Evolutionary conservation across 2,888 invertebrate genomes (phyloP), one percentile per base, ranked within the genome.

Genomic region (Ormia ochracea): DNA sequence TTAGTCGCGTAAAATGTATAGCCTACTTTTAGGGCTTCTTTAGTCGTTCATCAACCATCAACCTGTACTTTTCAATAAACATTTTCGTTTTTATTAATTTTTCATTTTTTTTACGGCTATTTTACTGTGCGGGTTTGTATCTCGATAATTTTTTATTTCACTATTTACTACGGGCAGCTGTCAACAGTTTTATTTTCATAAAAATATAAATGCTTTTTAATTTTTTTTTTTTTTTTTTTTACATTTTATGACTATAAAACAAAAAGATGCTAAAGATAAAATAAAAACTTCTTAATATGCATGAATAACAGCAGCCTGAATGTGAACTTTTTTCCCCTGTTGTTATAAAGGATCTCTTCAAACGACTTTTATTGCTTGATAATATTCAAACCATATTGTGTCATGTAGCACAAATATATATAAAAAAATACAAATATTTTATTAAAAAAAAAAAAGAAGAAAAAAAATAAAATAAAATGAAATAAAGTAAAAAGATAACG

Each of bases 341-440:
- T 19, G n/a, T 50, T 36, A 9, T 31, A 36, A 14, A 48, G 33
- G 65, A 36, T 52, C 69, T 66, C 33, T 70, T 76, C 72, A 76
- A 80, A 61, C 48, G 76, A 80, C 61, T 75, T 80, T 72, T 80
- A 80, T 80, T 76, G 75, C 66, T 76, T 72, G 72, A 76, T 76
- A 76, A 80, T 80, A 76, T 80, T 65, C 70, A 66, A 70, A 79
- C 69, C 80, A 80, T 80, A 76, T 76, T 80, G 66, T 76, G 76
- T 72, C 80, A 80, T 75, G 68, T 78, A 68, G 65, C 26, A 52
- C 33, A 38, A 59, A 66, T 48, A 66, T 50, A 59, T 12, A 31
- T 31, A 48, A 48, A 68, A 17, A 48, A 14, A 31, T 50, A 33
- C 28, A 70, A 52, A 36, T 26, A 0, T 48, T 48, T 2, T 33